Percentiles rank a stretch among this genome's conserved stretches.
phyloP scores from a whole-genome alignment of 1,140 invertebrate genomes.

The Apis dorsata region DNA sequence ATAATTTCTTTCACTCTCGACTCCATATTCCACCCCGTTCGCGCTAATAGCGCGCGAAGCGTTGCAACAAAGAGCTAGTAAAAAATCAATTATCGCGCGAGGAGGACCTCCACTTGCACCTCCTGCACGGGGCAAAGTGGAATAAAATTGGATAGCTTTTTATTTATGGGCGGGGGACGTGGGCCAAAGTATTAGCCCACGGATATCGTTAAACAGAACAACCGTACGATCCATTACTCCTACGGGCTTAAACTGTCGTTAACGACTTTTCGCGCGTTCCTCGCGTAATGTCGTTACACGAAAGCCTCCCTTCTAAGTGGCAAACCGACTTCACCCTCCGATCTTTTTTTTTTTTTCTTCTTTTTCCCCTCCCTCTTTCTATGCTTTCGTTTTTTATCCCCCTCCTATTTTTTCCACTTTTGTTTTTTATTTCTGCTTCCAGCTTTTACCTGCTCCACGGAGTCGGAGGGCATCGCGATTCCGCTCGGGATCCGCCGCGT shows the following conservation, averaged over 20 bases:
- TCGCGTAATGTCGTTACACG: constrained; percentile 35
- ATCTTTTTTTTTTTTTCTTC: constrained; percentile 6
- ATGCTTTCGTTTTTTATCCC: not conserved
- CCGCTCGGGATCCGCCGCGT: constrained; percentile 21
- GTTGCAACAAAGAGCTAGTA: not conserved
- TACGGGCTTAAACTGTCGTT: constrained; percentile 58
- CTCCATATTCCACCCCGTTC: not conserved
- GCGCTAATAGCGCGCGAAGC: not conserved
- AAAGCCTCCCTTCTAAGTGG: constrained; percentile 30
- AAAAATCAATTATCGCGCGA: not conserved
- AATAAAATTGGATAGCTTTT: constrained; percentile 45
- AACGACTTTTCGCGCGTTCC: constrained; percentile 53
- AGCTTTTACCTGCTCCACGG: constrained; percentile 21
- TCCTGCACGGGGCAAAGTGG: constrained; percentile 13
- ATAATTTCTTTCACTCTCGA: too few species aligned
- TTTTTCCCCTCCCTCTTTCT: not conserved
- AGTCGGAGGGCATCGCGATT: constrained; percentile 30
- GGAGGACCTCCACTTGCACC: not conserved
- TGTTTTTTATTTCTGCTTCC: not conserved
- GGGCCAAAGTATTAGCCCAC: constrained; percentile 23
- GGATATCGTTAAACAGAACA: constrained; percentile 52
- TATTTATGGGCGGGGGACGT: constrained; percentile 37
- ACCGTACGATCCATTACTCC: constrained; percentile 53
- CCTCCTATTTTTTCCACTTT: too few species aligned
- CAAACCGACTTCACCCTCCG: constrained; percentile 23